These are phyloP conservation scores for Sapayoa aenigma DNA, from an alignment of 2,113 vertebrate genomes.

Conservation along the genomic window DNA sequence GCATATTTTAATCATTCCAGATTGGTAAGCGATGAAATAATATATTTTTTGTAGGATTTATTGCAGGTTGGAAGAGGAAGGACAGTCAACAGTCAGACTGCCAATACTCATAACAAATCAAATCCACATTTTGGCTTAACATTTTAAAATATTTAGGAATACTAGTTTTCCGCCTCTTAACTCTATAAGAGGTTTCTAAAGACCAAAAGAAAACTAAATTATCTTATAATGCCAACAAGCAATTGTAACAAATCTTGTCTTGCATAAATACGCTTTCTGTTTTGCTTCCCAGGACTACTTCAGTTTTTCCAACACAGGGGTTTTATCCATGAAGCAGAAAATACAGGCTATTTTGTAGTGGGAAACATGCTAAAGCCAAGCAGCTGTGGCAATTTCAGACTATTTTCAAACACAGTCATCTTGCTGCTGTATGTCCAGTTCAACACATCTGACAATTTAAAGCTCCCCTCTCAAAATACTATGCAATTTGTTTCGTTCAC, in stretches of 20 bases:
- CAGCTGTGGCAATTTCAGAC: conserved; percentile 52
- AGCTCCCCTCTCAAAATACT: conserved; percentile 18
- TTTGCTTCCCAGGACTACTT: not conserved
- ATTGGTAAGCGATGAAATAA: conserved; percentile 13
- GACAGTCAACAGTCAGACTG: not conserved
- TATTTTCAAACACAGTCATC: conserved; percentile 47
- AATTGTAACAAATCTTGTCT: conserved; percentile 28
- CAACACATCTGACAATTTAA: conserved; percentile 51
- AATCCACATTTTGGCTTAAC: conserved; percentile 34
- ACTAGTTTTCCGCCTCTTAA: not conserved
- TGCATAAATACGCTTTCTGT: conserved; percentile 1
- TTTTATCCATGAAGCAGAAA: conserved; percentile 58
- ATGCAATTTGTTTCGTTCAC: conserved; percentile 27
- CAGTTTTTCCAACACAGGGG: not conserved
- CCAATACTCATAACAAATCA: conserved; percentile 19
- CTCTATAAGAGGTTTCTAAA: not conserved
- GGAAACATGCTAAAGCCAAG: conserved; percentile 38
- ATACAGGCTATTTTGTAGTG: conserved; percentile 43
- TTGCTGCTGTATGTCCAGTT: conserved; percentile 28
- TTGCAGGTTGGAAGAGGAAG: conserved; percentile 1
- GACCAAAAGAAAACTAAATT: not conserved
- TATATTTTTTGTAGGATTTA: conserved; percentile 16
- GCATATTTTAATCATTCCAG: not conserved
- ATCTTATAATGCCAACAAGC: not conserved
- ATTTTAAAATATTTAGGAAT: not conserved